These are phyloP conservation scores for Hesperia comma DNA, from an alignment of 2,888 invertebrate genomes.

Conservation along the genomic window DNA sequence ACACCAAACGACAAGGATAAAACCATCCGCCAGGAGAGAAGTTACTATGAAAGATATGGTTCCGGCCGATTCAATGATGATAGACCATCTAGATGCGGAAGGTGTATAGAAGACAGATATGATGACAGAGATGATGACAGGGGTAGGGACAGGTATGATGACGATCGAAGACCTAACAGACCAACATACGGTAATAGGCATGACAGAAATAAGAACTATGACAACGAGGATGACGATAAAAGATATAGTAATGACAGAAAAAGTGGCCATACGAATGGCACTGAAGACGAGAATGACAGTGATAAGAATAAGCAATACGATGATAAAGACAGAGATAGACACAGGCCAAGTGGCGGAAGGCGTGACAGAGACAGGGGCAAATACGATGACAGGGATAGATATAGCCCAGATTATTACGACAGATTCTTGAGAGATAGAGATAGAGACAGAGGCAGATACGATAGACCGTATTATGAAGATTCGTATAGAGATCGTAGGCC, in stretches of 20 bases:
- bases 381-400: slow-evolving; percentile 70
- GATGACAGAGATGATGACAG: slow-evolving; percentile 62
- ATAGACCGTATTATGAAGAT: slow-evolving; percentile 62
- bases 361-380: slow-evolving; percentile 62
- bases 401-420: slow-evolving; percentile 75
- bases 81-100: slow-evolving; percentile 60
- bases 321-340: slow-evolving; percentile 54
- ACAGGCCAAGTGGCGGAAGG: slow-evolving; percentile 42
- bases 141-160: slow-evolving; percentile 50
- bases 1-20: slow-evolving; percentile 50
- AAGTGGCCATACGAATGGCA: slow-evolving; percentile 60
- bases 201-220: slow-evolving; percentile 58
- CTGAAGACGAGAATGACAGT: slow-evolving; percentile 61
- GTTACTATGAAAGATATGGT: slow-evolving; percentile 71
- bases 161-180: slow-evolving; percentile 54
- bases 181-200: slow-evolving; percentile 68
- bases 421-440: slow-evolving; percentile 71
- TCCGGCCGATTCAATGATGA: slow-evolving; percentile 60
- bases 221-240: slow-evolving; percentile 53
- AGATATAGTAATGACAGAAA: slow-evolving; percentile 54
- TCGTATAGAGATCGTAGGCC: slow-evolving; percentile 65
- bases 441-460: slow-evolving; percentile 65
- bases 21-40: slow-evolving; percentile 64
- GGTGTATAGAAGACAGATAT: slow-evolving; percentile 59
- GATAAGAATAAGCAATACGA: slow-evolving; percentile 59